Evolutionary conservation across 2,888 invertebrate genomes (phyloP).

Genomic region (Microctonus hyperodae): DNA sequence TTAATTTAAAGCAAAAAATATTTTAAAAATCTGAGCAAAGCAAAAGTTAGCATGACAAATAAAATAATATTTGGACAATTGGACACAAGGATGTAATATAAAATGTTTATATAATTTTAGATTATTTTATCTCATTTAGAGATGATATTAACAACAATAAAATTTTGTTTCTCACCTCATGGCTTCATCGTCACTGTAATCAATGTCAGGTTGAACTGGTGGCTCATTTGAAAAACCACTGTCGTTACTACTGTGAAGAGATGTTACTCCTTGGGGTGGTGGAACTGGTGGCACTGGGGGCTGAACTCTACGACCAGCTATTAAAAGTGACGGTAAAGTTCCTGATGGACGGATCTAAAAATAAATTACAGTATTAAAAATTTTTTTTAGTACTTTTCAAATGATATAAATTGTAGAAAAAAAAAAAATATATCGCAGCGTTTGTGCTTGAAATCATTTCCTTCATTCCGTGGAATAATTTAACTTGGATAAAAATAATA

Average conservation of each 20-base stretch:
- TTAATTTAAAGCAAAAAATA: too few relatives aligned
- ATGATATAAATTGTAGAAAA: background rate
- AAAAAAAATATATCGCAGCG: background rate
- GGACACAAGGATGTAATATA: background rate
- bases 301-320: conserved; percentile 62
- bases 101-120: too few relatives aligned
- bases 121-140: too few relatives aligned
- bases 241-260: conserved; percentile 90
- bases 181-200: conserved; percentile 89
- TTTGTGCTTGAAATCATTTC: background rate
- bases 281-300: conserved; percentile 63
- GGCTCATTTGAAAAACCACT: conserved; percentile 92
- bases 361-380: conserved; percentile 7
- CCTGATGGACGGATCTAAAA: conserved; percentile 61
- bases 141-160: too few relatives aligned
- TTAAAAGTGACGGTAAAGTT: conserved; percentile 59
- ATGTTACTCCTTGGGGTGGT: conserved; percentile 65
- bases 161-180: conserved; percentile 66
- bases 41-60: conserved; percentile 9
- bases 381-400: background rate
- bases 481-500: too few relatives aligned
- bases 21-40: conserved; percentile 27
- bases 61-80: background rate
- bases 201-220: conserved; percentile 86
- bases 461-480: background rate